Evolutionary conservation across 2,113 vertebrate species (phyloP).

Genomic region (Lepus timidus): DNA sequence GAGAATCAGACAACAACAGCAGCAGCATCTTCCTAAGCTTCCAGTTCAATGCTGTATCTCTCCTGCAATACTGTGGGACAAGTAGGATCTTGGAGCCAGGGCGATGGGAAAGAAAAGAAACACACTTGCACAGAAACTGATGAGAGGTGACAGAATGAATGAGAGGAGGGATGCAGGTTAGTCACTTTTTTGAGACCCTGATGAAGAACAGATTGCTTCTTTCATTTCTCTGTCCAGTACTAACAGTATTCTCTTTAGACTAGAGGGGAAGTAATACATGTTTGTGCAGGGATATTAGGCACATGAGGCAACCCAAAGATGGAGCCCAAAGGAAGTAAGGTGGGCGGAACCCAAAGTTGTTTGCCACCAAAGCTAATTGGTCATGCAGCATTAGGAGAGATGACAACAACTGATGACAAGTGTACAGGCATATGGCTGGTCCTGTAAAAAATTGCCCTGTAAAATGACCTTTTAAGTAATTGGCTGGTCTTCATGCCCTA

Average conservation of each 20-base stretch:
- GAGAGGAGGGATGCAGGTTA: neutral
- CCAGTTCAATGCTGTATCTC: neutral
- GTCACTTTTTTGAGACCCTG: neutral
- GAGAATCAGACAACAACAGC: neutral
- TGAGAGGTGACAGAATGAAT: neutral
- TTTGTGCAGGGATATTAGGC: neutral
- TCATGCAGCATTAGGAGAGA: too few relatives aligned
- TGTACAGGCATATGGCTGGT: too few relatives aligned
- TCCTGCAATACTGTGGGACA: neutral
- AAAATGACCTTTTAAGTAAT: too few relatives aligned
- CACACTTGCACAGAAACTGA: neutral
- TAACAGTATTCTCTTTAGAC: neutral
- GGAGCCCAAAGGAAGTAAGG: neutral
- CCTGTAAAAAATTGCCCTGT: too few relatives aligned
- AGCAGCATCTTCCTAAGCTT: neutral
- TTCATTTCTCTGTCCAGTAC: neutral
- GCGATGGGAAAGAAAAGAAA: neutral
- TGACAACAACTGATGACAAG: too few relatives aligned
- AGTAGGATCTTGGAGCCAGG: rapidly evolving
- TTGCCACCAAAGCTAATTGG: too few relatives aligned
- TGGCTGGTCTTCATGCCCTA: too few relatives aligned
- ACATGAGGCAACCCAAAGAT: too few relatives aligned
- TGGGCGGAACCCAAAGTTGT: too few relatives aligned
- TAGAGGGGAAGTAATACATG: neutral
- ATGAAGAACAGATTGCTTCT: neutral